phyloP scores from a whole-genome alignment of 2,888 invertebrate species.

The Pheosia tremula region DNA sequence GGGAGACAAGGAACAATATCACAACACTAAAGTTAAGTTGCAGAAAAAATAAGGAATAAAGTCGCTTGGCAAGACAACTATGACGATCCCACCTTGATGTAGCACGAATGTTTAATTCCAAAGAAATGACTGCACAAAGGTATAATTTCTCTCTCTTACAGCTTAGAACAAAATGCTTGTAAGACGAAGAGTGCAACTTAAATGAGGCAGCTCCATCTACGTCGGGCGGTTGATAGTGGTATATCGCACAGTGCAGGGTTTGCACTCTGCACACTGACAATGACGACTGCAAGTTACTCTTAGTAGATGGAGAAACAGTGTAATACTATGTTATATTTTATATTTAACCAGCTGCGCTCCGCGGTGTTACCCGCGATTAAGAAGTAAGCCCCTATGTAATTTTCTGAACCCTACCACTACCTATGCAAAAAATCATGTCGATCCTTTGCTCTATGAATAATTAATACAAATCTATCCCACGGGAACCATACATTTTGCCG shows the following conservation, averaged over 20 bases:
- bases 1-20: no score
- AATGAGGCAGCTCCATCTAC: background rate
- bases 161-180: background rate
- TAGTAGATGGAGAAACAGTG: background rate
- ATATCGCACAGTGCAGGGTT: background rate
- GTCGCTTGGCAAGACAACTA: no score
- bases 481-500: no score
- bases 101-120: background rate
- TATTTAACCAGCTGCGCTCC: no score
- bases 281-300: background rate
- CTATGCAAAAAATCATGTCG: no score
- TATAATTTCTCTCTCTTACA: conserved; percentile 1
- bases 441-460: no score
- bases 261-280: conserved; percentile 1
- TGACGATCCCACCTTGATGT: background rate
- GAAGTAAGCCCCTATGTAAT: no score
- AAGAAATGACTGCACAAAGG: background rate
- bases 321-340: background rate
- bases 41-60: no score
- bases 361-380: no score
- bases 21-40: no score
- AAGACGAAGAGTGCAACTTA: conserved; percentile 1
- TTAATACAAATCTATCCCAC: no score
- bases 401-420: no score
- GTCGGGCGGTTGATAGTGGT: conserved; percentile 1